A percentile compares a stretch with the other conserved stretches of the same genome.
Evolutionary conservation across 2,797 vertebrate species (phyloP).

Genomic region (Thunnus albacares): DNA sequence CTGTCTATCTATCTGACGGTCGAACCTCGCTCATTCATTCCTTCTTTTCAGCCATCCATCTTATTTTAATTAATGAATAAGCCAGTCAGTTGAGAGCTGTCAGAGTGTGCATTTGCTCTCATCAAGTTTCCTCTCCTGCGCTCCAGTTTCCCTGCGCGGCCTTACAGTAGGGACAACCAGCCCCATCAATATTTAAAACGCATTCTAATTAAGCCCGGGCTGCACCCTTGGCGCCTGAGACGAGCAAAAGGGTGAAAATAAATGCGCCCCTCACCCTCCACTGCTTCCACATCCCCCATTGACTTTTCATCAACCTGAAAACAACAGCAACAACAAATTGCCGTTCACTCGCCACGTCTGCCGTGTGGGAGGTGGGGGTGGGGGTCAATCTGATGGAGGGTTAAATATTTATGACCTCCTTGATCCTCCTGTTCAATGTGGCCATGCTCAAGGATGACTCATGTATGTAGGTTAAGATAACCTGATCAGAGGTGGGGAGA

Average conservation of each 20-base stretch:
- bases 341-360: slow-evolving; percentile 35
- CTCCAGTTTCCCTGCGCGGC: slow-evolving; percentile 67
- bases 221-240: slow-evolving; percentile 56
- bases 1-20: slow-evolving; percentile 6
- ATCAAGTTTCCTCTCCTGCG: slow-evolving; percentile 71
- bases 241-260: slow-evolving; percentile 64
- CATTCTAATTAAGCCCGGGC: slow-evolving; percentile 78
- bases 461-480: slow-evolving; percentile 52
- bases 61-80: slow-evolving; percentile 79
- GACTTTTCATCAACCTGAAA: slow-evolving; percentile 64
- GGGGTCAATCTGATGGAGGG: slow-evolving; percentile 44
- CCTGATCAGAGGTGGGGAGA: slow-evolving; percentile 13
- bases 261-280: slow-evolving; percentile 55
- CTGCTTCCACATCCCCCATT: slow-evolving; percentile 41
- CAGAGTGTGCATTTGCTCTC: slow-evolving; percentile 68
- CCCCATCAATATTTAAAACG: slow-evolving; percentile 81
- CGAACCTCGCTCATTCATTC: slow-evolving; percentile 21
- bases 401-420: slow-evolving; percentile 65
- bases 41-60: slow-evolving; percentile 48
- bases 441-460: slow-evolving; percentile 47
- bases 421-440: slow-evolving; percentile 45
- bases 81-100: slow-evolving; percentile 65
- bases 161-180: slow-evolving; percentile 72
- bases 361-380: background rate
- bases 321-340: slow-evolving; percentile 62